A percentile compares a stretch with the other conserved stretches of the same genome.
phyloP scores from a whole-genome alignment of 30 jellyfish, hydroid and myxozoan genomes.

The Sanderia malayensis region DNA sequence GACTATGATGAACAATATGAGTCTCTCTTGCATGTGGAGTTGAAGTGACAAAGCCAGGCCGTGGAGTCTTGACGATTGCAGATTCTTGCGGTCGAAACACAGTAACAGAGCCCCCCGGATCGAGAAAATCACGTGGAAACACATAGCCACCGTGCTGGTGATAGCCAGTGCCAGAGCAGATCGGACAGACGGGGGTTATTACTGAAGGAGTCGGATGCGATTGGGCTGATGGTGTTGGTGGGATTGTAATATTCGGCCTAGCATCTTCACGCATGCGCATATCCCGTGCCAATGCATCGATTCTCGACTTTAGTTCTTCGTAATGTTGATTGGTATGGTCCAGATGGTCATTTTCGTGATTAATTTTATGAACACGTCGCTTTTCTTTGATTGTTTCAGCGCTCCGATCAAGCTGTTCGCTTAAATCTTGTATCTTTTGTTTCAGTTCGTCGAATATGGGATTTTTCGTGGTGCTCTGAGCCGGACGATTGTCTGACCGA shows the following conservation, averaged over 20 bases:
- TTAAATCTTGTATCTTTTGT: background rate
- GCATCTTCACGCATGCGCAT: conserved; percentile 8
- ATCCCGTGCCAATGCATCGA: conserved; percentile 42
- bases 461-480: background rate
- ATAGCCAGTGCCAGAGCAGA: conserved; percentile 68
- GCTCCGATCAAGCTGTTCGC: background rate
- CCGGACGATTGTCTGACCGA: background rate
- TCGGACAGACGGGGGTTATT: conserved; percentile 50
- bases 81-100: conserved; percentile 20
- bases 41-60: conserved; percentile 3
- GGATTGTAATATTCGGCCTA: background rate
- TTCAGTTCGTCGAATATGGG: background rate
- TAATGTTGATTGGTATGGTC: conserved; percentile 28
- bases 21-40: conserved; percentile 17
- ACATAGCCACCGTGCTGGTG: conserved; percentile 63
- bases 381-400: background rate
- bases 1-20: background rate
- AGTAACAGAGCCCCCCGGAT: conserved; percentile 30
- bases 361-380: background rate
- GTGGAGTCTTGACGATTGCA: background rate
- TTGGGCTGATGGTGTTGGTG: background rate
- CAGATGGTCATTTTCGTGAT: background rate
- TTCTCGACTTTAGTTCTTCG: conserved; percentile 36
- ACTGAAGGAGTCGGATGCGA: conserved; percentile 4
- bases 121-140: conserved; percentile 58